phyloP scores from a whole-genome alignment of 2,888 invertebrate species.

The Esperia sulphurella region DNA sequence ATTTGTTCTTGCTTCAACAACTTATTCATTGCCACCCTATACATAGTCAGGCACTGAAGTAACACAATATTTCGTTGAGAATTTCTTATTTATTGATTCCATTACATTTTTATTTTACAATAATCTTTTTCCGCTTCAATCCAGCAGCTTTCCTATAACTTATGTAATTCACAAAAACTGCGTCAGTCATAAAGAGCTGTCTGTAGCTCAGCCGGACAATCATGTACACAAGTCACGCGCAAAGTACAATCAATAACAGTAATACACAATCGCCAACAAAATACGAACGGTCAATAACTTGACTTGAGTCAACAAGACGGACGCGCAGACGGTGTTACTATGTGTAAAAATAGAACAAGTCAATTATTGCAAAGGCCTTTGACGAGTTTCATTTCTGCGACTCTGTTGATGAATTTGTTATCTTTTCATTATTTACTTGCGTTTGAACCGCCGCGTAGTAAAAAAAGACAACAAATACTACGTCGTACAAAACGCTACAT shows the following conservation, averaged over 20 bases:
- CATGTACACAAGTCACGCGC: conserved; percentile 72
- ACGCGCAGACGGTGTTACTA: conserved; percentile 44
- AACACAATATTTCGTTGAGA: too few species aligned
- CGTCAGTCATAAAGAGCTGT: conserved; percentile 4
- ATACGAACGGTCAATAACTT: conserved; percentile 71
- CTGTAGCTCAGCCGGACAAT: conserved; percentile 44
- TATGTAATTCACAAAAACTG: background rate
- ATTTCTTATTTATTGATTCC: too few species aligned
- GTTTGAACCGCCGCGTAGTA: too few species aligned
- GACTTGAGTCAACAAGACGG: conserved; percentile 68
- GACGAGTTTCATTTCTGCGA: too few species aligned
- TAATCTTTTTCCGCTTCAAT: background rate
- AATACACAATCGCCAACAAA: conserved; percentile 70
- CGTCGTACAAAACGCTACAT: too few species aligned
- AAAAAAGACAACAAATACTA: too few species aligned
- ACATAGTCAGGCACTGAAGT: too few species aligned
- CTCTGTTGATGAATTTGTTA: too few species aligned
- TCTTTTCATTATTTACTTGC: too few species aligned
- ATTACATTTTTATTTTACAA: background rate
- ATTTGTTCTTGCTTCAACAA: too few species aligned
- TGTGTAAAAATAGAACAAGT: conserved; percentile 17
- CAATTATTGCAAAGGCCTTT: background rate
- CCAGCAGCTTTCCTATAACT: background rate
- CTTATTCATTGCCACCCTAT: too few species aligned
- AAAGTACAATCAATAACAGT: conserved; percentile 74